Percentiles rank a stretch among this genome's conserved stretches.
phyloP scores from a whole-genome alignment of 2,888 invertebrate genomes.

The Odontothrips loti region DNA sequence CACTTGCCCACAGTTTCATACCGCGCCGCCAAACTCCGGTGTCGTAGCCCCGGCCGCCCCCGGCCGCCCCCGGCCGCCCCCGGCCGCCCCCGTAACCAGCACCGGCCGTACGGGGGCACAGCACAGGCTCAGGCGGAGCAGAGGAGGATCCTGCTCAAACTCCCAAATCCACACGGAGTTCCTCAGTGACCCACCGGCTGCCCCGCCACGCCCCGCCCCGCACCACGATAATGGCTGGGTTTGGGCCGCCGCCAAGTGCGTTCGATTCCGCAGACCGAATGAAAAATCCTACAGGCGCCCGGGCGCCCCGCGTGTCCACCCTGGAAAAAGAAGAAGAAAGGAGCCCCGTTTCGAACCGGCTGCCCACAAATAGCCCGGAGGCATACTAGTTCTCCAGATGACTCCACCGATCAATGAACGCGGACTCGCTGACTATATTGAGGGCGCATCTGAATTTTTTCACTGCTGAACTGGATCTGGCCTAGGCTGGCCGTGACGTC shows the following conservation, averaged over 20 bases:
- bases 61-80: neutral
- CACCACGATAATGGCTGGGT: neutral
- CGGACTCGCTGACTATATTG: neutral
- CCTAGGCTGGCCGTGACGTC: no score
- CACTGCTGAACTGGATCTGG: no score
- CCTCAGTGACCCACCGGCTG: neutral
- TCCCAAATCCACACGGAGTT: neutral
- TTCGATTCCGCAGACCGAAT: neutral
- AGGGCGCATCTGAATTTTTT: no score
- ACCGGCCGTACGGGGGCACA: neutral
- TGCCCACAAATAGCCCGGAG: neutral
- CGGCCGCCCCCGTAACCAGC: neutral
- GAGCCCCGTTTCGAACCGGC: neutral
- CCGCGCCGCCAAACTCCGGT: neutral
- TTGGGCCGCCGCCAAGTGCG: neutral
- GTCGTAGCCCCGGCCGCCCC: neutral
- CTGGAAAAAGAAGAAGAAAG: neutral
- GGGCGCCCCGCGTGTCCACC: neutral
- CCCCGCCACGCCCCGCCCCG: neutral
- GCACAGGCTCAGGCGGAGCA: neutral
- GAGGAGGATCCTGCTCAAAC: neutral
- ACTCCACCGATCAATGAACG: neutral
- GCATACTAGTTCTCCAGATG: neutral
- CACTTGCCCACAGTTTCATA: neutral
- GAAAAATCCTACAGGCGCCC: neutral